A percentile compares a stretch with the other conserved stretches of the same genome.
Evolutionary conservation across 2,113 vertebrate species (phyloP).

Genomic region (Irena cyanogastra): DNA sequence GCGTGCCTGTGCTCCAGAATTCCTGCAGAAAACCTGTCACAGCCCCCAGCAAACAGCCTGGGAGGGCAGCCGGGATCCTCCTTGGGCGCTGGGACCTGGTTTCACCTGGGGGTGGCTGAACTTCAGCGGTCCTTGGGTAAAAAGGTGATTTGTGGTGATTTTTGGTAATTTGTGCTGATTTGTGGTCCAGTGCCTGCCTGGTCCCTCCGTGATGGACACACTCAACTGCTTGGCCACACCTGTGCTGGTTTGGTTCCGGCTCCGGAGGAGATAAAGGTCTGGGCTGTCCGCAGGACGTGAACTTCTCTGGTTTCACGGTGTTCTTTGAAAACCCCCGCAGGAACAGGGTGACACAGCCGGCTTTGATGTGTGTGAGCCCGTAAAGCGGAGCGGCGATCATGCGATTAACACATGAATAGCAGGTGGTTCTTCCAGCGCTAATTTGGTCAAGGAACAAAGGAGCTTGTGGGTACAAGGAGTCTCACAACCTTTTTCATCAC

Average conservation of each 20-base stretch:
- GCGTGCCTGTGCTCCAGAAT: background rate
- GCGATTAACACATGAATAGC: constrained; percentile 40
- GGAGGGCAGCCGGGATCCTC: background rate
- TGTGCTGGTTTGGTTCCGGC: background rate
- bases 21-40: background rate
- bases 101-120: background rate
- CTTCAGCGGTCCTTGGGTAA: background rate
- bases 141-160: background rate
- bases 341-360: background rate
- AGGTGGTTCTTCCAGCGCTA: constrained; percentile 6
- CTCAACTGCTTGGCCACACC: background rate
- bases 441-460: constrained; percentile 3
- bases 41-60: background rate
- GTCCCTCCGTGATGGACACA: accelerated
- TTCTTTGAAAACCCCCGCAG: background rate
- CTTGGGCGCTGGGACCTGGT: background rate
- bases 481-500: background rate
- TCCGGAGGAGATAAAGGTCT: background rate
- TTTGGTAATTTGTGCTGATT: background rate
- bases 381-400: background rate
- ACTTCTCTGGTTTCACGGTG: background rate
- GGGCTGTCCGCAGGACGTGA: background rate
- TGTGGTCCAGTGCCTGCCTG: background rate
- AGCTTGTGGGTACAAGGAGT: constrained; percentile 11
- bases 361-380: constrained; percentile 30